Conservation (phyloP, 2,113 vertebrate genomes). For the Brachypteracias leptosomus region DNA sequence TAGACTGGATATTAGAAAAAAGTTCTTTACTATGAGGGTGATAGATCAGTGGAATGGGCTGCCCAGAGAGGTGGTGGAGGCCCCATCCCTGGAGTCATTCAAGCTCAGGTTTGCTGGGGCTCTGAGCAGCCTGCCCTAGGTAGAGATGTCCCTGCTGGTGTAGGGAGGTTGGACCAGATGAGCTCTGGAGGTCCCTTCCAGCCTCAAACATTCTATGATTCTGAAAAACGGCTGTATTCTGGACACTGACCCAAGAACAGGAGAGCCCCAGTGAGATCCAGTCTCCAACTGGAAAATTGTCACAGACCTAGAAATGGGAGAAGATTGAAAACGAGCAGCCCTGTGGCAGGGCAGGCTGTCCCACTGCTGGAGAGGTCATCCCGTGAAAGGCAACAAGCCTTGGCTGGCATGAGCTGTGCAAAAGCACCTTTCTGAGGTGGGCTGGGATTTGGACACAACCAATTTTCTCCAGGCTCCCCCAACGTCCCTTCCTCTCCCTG, state of each 20-base stretch:
- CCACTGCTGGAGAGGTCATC: rapidly evolving
- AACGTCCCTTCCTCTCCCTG: background rate
- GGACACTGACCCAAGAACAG: background rate
- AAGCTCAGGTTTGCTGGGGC: too few relatives aligned
- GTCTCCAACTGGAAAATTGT: background rate
- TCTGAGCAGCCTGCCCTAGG: too few relatives aligned
- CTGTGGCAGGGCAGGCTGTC: background rate
- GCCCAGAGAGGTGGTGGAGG: too few relatives aligned
- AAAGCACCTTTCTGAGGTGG: background rate
- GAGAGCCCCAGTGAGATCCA: background rate
- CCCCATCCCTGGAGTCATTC: too few relatives aligned
- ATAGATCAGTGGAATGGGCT: too few relatives aligned
- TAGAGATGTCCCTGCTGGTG: too few relatives aligned
- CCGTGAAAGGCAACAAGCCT: rapidly evolving
- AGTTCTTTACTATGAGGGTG: too few relatives aligned
- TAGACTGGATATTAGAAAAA: too few relatives aligned
- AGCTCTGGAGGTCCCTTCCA: too few relatives aligned
- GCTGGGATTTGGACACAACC: background rate
- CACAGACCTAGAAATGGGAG: background rate
- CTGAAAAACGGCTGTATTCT: background rate
- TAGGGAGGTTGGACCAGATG: too few relatives aligned
- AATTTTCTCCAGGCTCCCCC: background rate
- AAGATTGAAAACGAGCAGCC: rapidly evolving
- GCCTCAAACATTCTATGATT: too few relatives aligned
- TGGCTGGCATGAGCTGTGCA: background rate